Evolutionary conservation across 1,140 invertebrate genomes (phyloP).

Genomic region (Ostrea edulis): DNA sequence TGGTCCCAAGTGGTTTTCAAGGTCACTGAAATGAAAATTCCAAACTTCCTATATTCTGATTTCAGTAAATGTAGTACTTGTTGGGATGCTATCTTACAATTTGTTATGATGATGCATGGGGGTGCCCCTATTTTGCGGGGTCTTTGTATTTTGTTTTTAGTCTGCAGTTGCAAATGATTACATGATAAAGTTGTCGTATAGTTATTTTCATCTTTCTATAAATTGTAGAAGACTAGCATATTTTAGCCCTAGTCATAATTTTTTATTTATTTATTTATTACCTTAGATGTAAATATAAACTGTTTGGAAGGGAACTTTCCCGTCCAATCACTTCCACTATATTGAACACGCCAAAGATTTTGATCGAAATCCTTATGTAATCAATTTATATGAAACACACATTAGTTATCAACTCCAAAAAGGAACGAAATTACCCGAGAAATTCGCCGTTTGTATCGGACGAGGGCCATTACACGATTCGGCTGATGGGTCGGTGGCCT

Average conservation of each 20-base stretch:
- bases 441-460: neutral
- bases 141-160: no score
- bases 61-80: no score
- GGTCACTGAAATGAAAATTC: no score
- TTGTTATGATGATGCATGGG: no score
- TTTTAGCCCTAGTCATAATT: neutral
- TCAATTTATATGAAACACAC: conserved; percentile 9
- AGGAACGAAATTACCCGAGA: conserved; percentile 9
- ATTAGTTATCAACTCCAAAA: conserved; percentile 11
- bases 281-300: neutral
- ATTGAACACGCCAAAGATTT: neutral
- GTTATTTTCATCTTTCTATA: no score
- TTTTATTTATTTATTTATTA: conserved; percentile 4
- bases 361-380: conserved; percentile 10
- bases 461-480: neutral
- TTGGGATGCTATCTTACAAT: no score
- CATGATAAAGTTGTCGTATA: no score
- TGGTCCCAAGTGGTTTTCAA: no score
- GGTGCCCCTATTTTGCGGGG: no score
- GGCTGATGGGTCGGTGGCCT: conserved; percentile 2
- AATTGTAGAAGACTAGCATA: no score
- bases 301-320: neutral
- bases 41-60: no score
- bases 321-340: neutral
- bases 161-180: no score